These are phyloP conservation scores for Nesospiza acunhae DNA, from an alignment of 2,113 vertebrate species.

Conservation along the genomic window DNA sequence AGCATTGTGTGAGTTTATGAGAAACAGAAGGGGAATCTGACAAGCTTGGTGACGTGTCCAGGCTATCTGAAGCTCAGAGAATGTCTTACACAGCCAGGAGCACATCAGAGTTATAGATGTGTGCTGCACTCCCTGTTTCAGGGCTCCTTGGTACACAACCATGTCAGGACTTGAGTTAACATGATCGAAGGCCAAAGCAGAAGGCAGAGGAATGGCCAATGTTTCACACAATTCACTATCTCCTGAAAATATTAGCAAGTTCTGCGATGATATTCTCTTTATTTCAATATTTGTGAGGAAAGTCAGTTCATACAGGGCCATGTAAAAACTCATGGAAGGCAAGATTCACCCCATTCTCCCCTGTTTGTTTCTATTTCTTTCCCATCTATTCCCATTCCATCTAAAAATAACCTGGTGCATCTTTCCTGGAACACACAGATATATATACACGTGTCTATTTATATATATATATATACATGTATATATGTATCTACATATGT, in stretches of 20 bases:
- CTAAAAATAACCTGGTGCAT: neutral
- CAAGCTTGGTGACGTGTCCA: neutral
- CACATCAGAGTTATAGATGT: neutral
- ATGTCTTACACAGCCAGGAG: neutral
- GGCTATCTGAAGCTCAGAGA: neutral
- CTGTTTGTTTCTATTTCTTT: neutral
- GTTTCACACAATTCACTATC: neutral
- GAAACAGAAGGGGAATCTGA: slow-evolving; percentile 32
- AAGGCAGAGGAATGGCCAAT: neutral
- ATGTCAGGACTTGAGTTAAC: neutral
- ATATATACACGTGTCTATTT: rapidly evolving
- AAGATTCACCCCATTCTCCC: neutral
- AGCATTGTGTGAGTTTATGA: slow-evolving; percentile 4
- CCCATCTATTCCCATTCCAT: neutral
- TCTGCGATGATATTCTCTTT: neutral
- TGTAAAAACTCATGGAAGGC: neutral
- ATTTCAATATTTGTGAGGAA: neutral
- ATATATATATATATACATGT: too few relatives aligned
- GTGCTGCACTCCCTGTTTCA: neutral
- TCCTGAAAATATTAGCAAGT: neutral
- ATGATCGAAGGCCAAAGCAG: neutral
- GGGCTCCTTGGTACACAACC: neutral
- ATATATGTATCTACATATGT: neutral
- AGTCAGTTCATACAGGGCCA: neutral
- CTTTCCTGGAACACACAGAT: neutral